These are phyloP conservation scores for Erebia palarica DNA, from an alignment of 2,888 invertebrate genomes.

Conservation along the genomic window DNA sequence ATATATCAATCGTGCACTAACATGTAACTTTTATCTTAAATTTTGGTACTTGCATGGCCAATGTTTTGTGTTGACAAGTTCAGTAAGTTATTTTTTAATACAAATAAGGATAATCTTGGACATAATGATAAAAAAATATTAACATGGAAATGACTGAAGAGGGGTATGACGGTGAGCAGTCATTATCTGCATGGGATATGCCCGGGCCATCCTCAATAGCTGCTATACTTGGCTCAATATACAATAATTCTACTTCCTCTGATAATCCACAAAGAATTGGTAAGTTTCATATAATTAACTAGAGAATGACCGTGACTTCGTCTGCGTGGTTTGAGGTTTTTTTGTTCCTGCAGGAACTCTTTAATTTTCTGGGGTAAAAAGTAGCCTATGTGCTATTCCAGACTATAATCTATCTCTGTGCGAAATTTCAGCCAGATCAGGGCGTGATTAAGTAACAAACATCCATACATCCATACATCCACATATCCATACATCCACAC, in stretches of 20 bases:
- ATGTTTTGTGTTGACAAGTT: slow-evolving; percentile 39
- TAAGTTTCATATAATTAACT: slow-evolving; percentile 42
- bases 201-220: slow-evolving; percentile 81
- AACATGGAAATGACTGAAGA: slow-evolving; percentile 69
- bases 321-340: too few relatives aligned
- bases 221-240: slow-evolving; percentile 85
- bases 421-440: too few relatives aligned
- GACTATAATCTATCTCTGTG: too few relatives aligned
- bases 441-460: too few relatives aligned
- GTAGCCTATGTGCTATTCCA: too few relatives aligned
- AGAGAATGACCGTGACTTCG: too few relatives aligned
- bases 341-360: too few relatives aligned
- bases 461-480: too few relatives aligned
- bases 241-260: slow-evolving; percentile 81
- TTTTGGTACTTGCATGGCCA: background rate
- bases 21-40: slow-evolving; percentile 19
- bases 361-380: too few relatives aligned
- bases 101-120: slow-evolving; percentile 22
- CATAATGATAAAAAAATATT: slow-evolving; percentile 47
- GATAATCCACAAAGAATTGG: slow-evolving; percentile 69
- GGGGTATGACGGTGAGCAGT: slow-evolving; percentile 64
- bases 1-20: background rate
- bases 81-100: slow-evolving; percentile 28
- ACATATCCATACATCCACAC: too few relatives aligned
- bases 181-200: slow-evolving; percentile 70